Evolutionary conservation across 1,140 invertebrate species (phyloP).

Genomic region (Drosophila truncata): DNA sequence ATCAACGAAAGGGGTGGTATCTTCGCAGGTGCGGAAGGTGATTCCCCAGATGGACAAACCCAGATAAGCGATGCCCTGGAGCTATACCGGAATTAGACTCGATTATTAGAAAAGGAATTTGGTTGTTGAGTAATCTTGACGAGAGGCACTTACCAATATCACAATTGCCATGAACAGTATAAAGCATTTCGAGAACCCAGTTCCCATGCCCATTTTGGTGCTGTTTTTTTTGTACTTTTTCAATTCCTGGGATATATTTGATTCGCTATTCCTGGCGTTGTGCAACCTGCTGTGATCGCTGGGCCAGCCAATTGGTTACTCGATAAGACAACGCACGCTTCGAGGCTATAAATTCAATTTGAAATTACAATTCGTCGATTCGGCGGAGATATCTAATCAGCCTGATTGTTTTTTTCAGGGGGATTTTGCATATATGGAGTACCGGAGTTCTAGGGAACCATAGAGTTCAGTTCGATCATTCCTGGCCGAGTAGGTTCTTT

Average conservation of each 20-base stretch:
- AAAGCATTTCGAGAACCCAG: constrained; percentile 80
- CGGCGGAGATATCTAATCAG: constrained; percentile 65
- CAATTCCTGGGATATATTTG: neutral
- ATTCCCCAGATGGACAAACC: constrained; percentile 74
- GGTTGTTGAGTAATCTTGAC: neutral
- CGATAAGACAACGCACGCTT: constrained; percentile 58
- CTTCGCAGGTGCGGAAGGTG: constrained; percentile 50
- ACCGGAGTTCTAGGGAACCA: neutral
- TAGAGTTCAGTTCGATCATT: constrained; percentile 27
- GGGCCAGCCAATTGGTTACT: constrained; percentile 47
- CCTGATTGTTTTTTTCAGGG: constrained; percentile 58
- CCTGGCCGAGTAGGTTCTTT: neutral
- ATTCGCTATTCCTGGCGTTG: constrained; percentile 28
- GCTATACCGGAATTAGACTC: constrained; percentile 26
- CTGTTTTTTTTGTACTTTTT: constrained; percentile 2
- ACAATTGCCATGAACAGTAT: constrained; percentile 81
- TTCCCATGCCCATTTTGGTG: constrained; percentile 65
- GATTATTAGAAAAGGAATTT: constrained; percentile 16
- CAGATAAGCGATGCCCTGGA: constrained; percentile 66
- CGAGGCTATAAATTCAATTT: constrained; percentile 71
- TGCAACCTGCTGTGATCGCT: constrained; percentile 55
- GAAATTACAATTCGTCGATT: constrained; percentile 59
- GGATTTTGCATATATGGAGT: constrained; percentile 37
- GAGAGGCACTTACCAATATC: constrained; percentile 68
- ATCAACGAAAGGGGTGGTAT: constrained; percentile 34